Base-by-base conservation (phyloP, 2,888 invertebrate genomes). In the Drosophila fungiperda region DNA sequence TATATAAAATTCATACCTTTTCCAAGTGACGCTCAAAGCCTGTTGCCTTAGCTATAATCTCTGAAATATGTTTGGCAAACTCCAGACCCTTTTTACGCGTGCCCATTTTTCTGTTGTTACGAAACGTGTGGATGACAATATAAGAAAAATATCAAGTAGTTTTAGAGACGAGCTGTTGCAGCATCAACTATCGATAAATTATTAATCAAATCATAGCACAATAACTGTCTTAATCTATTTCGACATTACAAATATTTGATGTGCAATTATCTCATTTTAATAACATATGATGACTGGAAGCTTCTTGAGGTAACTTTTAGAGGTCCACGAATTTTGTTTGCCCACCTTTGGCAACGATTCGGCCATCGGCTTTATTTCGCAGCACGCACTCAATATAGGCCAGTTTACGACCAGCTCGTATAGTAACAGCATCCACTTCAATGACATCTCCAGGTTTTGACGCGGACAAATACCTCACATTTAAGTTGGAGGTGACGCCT, bases 361-460 rank as follows among this genome's bases (percentile, higher is more conserved):
- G 94, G 62, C 96, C 96, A 71, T 95, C 96, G 9, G 94, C 94
- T 92, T 97, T 98, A 73, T 96, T 96, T 50, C 94, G 95, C 2
- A 99, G 94, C 82, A 96, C 95, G 17, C 98, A 97, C 84, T 96
- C 95, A 12, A 98, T 94, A 92, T 97, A 98, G 0, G 98, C 98
- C 73, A 98, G 93, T 57, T 95, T 96, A 83, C 95, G 96, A 1
- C 98, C 98, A 49, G 95, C 94, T 93, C 96, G 96, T 33, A 96
- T 92, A 0, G 97, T 97, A 67, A 94, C 94, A 0, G 98, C 97
- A 91, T 97, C 96, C 8, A 98, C 95, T 74, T 96, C 93, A 52
- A 99, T 94, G 55, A 95, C 95, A 78, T 98, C 97, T 2, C 98
- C 98, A 80, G 95, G 94, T 80, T 94, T 94, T 0, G 97, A 98